phyloP scores from a whole-genome alignment of 2,888 invertebrate species.

The Lasiommata megera region DNA sequence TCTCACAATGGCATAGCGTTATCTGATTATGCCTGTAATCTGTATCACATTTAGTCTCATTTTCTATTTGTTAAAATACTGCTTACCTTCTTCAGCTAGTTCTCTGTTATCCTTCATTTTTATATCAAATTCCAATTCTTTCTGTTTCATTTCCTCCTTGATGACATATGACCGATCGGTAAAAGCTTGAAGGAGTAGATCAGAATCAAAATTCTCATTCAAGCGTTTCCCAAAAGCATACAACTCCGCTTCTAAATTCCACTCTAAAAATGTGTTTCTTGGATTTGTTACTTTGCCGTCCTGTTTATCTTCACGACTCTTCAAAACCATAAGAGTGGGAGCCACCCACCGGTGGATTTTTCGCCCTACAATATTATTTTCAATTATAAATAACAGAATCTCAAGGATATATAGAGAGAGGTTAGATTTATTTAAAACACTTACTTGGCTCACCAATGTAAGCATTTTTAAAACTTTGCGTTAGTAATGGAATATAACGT shows the following conservation, averaged over 20 bases:
- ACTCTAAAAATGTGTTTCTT: constrained; percentile 86
- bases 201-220: constrained; percentile 89
- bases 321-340: constrained; percentile 84
- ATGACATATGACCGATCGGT: constrained; percentile 89
- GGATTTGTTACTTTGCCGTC: constrained; percentile 77
- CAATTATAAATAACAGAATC: background rate
- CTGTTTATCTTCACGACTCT: constrained; percentile 78
- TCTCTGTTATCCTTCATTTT: constrained; percentile 85
- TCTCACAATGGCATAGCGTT: too few species aligned
- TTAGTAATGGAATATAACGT: constrained; percentile 51
- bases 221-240: constrained; percentile 93
- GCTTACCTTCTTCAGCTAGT: constrained; percentile 83
- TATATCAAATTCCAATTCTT: constrained; percentile 86
- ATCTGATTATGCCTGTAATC: too few species aligned
- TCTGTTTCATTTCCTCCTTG: constrained; percentile 85
- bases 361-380: constrained; percentile 43
- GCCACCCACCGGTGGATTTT: constrained; percentile 84
- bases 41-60: too few species aligned
- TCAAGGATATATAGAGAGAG: background rate
- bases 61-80: background rate
- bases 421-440: background rate
- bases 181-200: constrained; percentile 88
- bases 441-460: constrained; percentile 52
- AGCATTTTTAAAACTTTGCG: constrained; percentile 44
- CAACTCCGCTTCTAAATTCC: constrained; percentile 94